phyloP scores from a whole-genome alignment of 1,140 invertebrate species.

The Ceratosolen fusciceps region DNA sequence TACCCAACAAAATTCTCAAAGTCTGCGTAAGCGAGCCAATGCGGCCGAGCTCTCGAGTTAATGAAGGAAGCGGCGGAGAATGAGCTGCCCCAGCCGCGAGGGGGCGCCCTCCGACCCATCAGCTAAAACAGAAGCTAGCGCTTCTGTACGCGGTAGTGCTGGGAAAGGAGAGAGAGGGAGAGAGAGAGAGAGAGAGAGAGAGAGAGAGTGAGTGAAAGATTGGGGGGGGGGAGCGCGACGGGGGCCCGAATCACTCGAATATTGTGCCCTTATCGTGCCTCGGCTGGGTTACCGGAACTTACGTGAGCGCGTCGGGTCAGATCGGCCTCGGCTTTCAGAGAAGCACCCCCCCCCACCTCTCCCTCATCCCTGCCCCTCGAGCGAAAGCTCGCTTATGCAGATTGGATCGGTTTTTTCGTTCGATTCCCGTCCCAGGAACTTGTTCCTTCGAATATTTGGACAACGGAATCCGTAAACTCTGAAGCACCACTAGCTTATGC shows the following conservation, averaged over 20 bases:
- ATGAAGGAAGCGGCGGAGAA: slow-evolving; percentile 41
- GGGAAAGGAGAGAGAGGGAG: neutral
- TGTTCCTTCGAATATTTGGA: neutral
- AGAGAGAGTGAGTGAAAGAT: neutral
- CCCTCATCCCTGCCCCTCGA: too few species aligned
- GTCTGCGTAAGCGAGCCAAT: slow-evolving; percentile 16
- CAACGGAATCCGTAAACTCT: neutral
- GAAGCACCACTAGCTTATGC: neutral
- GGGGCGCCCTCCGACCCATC: neutral
- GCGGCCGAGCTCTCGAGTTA: slow-evolving; percentile 34
- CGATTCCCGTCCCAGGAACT: neutral
- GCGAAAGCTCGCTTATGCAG: neutral
- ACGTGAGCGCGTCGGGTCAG: neutral
- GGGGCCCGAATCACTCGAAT: too few species aligned
- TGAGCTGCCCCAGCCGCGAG: neutral
- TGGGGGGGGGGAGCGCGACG: too few species aligned
- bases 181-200: neutral
- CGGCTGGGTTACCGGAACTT: too few species aligned
- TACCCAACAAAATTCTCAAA: slow-evolving; percentile 29
- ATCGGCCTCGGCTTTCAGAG: neutral
- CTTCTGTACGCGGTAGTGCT: neutral
- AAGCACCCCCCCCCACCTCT: neutral
- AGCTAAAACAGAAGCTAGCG: slow-evolving; percentile 32
- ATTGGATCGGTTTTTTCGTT: slow-evolving; percentile 1
- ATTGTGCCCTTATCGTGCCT: too few species aligned